These are phyloP conservation scores for Acrobasis consociella DNA, from an alignment of 2,888 invertebrate genomes.

Conservation along the genomic window DNA sequence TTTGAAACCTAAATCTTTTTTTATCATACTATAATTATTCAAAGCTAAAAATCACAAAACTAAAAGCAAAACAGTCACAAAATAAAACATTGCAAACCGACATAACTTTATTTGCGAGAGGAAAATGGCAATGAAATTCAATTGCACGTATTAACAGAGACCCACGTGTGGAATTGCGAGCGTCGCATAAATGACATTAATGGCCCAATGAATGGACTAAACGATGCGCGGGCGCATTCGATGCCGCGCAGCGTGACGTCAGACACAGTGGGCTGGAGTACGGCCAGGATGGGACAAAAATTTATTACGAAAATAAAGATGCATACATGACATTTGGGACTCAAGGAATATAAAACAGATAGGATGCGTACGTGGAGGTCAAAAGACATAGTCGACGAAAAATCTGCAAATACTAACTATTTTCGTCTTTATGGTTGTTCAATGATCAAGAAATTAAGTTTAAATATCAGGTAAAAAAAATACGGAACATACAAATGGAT, in stretches of 20 bases:
- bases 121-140: slow-evolving; percentile 80
- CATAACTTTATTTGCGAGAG: slow-evolving; percentile 57
- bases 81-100: slow-evolving; percentile 21
- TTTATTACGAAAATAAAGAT: neutral
- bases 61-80: slow-evolving; percentile 2
- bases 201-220: slow-evolving; percentile 68
- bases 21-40: neutral
- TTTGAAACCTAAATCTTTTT: too few relatives aligned
- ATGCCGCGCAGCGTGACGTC: slow-evolving; percentile 58
- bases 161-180: slow-evolving; percentile 67
- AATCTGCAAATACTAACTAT: too few relatives aligned
- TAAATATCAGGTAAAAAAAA: too few relatives aligned
- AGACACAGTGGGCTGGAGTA: slow-evolving; percentile 32
- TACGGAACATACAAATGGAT: too few relatives aligned
- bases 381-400: too few relatives aligned
- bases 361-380: too few relatives aligned
- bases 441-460: too few relatives aligned
- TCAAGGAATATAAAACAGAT: too few relatives aligned
- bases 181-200: slow-evolving; percentile 69
- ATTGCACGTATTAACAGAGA: slow-evolving; percentile 65
- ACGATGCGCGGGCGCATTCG: slow-evolving; percentile 77
- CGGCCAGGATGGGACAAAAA: slow-evolving; percentile 15
- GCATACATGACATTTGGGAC: neutral
- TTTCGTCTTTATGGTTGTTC: too few relatives aligned
- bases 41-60: neutral